These are phyloP conservation scores for Mungos mungo DNA, from an alignment of 2,113 vertebrate species.

Conservation along the genomic window DNA sequence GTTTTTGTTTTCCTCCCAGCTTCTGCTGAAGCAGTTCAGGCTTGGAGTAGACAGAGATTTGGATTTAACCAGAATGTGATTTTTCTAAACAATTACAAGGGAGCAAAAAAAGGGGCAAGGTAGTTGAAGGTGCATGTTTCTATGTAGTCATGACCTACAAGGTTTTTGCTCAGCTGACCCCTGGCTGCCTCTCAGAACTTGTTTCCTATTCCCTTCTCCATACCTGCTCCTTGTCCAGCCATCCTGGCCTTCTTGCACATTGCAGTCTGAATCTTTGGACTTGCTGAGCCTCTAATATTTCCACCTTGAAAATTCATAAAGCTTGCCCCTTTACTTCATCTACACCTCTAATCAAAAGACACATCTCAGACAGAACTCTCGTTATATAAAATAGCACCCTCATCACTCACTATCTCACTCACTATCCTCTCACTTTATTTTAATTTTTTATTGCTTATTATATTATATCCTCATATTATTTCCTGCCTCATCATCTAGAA, in stretches of 20 bases:
- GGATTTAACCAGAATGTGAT: neutral
- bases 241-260: neutral
- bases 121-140: neutral
- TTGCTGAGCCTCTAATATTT: neutral
- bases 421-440: neutral
- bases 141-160: neutral
- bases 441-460: neutral
- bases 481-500: neutral
- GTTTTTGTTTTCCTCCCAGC: neutral
- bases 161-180: neutral
- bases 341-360: neutral
- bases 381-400: neutral
- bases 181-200: neutral
- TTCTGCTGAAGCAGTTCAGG: neutral
- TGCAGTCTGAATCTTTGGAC: neutral
- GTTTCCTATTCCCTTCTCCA: neutral
- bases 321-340: neutral
- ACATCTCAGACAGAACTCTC: neutral
- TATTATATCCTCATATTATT: neutral
- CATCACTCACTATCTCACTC: neutral
- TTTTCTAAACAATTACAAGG: neutral
- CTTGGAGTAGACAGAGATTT: neutral
- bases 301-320: neutral
- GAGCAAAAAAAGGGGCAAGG: neutral
- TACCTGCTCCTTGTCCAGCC: neutral